These are phyloP conservation scores for Parnassius glacialis DNA, from an alignment of 2,888 invertebrate genomes.

Conservation along the genomic window DNA sequence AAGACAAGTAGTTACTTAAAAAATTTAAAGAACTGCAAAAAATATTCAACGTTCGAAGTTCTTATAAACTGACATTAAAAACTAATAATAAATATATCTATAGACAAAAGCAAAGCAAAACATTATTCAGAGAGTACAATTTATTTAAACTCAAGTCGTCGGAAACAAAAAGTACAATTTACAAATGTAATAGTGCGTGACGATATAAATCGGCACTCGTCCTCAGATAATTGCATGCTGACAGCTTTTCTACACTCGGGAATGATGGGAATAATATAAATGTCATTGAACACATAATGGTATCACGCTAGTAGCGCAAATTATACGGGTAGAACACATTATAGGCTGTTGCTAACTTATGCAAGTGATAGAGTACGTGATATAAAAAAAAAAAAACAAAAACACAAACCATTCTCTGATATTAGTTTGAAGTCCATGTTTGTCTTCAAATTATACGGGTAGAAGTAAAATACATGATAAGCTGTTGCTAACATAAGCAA, in stretches of 20 bases:
- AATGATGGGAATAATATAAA: conserved; percentile 18
- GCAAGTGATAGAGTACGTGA: neutral
- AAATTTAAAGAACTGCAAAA: too few species aligned
- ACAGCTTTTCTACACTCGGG: conserved; percentile 15
- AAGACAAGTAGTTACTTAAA: too few species aligned
- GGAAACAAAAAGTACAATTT: conserved; percentile 19
- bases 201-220: conserved; percentile 25
- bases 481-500: too few species aligned
- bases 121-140: neutral
- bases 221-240: conserved; percentile 21
- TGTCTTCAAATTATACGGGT: too few species aligned
- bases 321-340: neutral
- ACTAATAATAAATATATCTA: too few species aligned
- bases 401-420: too few species aligned
- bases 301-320: neutral
- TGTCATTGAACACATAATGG: conserved; percentile 26
- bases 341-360: too few species aligned
- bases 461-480: too few species aligned
- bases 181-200: conserved; percentile 20
- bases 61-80: too few species aligned
- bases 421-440: too few species aligned
- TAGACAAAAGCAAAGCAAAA: neutral
- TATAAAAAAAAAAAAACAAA: neutral
- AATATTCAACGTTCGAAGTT: too few species aligned
- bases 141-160: neutral